These are phyloP conservation scores for Morone chrysops DNA, from an alignment of 2,113 vertebrate species.

Conservation along the genomic window DNA sequence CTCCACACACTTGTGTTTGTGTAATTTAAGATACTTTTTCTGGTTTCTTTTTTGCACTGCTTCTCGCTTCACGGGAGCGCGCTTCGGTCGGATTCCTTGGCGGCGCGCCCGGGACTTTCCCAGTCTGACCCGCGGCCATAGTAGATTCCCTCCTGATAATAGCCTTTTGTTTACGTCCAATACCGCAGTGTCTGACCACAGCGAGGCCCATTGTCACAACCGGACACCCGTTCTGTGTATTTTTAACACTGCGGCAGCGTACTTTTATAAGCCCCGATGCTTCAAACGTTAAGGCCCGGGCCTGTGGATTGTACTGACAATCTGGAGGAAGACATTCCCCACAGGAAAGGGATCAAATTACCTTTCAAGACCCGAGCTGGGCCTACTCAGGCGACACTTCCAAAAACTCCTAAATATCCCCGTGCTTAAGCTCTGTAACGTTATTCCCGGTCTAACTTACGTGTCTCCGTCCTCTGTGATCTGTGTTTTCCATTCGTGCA, in stretches of 20 bases:
- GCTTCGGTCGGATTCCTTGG: constrained; percentile 84
- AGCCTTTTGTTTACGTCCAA: constrained; percentile 80
- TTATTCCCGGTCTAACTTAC: constrained; percentile 84
- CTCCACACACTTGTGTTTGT: not conserved
- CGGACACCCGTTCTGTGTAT: not conserved
- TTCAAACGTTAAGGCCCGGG: constrained; percentile 17
- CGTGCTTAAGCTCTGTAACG: not conserved
- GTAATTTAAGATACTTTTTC: constrained; percentile 32
- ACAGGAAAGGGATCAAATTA: constrained; percentile 69
- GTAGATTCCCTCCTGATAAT: constrained; percentile 78
- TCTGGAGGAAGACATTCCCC: constrained; percentile 53
- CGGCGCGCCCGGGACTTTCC: constrained; percentile 97
- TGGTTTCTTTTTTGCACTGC: not conserved
- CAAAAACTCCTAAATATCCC: constrained; percentile 24
- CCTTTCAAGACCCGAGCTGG: constrained; percentile 48
- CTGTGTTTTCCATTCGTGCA: constrained; percentile 87
- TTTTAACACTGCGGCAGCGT: not conserved
- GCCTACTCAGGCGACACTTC: constrained; percentile 36
- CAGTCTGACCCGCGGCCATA: constrained; percentile 77
- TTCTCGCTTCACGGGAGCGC: constrained; percentile 65
- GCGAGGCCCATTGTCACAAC: not conserved
- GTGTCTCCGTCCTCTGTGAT: constrained; percentile 95
- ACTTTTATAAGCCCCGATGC: not conserved
- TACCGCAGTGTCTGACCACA: constrained; percentile 25
- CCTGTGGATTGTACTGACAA: constrained; percentile 33